Conservation (phyloP, 2,888 invertebrate genomes). For the Blastobasis adustella region DNA sequence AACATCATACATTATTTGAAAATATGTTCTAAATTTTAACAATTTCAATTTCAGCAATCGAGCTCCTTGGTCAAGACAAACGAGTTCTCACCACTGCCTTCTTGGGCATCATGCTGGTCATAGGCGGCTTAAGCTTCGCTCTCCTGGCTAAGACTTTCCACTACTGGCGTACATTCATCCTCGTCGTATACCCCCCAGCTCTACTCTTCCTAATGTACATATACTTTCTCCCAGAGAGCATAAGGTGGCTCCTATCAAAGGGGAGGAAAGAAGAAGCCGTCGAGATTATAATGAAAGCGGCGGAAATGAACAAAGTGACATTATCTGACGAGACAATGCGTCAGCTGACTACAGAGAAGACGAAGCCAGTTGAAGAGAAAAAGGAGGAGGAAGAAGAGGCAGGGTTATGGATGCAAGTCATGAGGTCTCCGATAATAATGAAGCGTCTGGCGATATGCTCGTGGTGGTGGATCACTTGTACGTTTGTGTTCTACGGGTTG, state of each 20-base stretch:
- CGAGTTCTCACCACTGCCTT: conserved; percentile 59
- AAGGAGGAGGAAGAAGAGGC: conserved; percentile 26
- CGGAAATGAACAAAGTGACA: conserved; percentile 75
- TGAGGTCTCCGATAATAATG: conserved; percentile 58
- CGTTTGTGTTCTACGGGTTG: conserved; percentile 87
- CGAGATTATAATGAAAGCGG: conserved; percentile 76
- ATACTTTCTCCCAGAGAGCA: conserved; percentile 83
- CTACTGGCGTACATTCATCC: conserved; percentile 82
- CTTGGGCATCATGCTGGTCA: conserved; percentile 69
- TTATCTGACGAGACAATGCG: conserved; percentile 56
- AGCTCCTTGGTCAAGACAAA: conserved; percentile 59
- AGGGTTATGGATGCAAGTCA: conserved; percentile 52
- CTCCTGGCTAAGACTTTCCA: conserved; percentile 79
- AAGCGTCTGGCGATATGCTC: conserved; percentile 56
- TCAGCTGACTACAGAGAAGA: conserved; percentile 55
- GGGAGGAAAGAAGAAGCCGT: conserved; percentile 79
- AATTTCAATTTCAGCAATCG: conserved; percentile 46
- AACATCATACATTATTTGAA: not conserved
- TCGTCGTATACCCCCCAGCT: conserved; percentile 81
- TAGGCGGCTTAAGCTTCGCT: conserved; percentile 82
- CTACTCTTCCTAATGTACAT: conserved; percentile 79
- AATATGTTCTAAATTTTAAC: not conserved
- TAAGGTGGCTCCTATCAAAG: conserved; percentile 85
- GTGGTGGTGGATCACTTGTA: conserved; percentile 85
- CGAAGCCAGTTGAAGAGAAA: conserved; percentile 34